These are phyloP conservation scores for Volucella zonaria DNA, from an alignment of 2,888 invertebrate genomes.

Conservation along the genomic window DNA sequence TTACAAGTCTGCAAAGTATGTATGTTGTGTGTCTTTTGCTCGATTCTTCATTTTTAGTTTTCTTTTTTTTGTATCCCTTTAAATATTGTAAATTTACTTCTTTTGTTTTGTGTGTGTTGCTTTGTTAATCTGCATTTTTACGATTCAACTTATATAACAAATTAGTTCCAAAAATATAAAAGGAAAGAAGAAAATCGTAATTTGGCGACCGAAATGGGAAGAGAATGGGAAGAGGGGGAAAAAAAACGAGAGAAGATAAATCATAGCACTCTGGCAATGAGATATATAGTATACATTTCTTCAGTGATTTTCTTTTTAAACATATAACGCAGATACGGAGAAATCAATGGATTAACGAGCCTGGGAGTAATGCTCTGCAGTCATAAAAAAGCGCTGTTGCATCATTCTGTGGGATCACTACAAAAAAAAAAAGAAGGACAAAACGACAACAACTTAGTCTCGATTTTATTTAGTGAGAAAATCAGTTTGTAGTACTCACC, in stretches of 20 bases:
- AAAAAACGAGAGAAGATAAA: constrained; percentile 11
- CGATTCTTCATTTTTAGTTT: constrained; percentile 18
- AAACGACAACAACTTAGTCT: constrained; percentile 24
- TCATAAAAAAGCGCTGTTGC: constrained; percentile 53
- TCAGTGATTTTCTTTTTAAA: constrained; percentile 59
- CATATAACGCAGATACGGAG: constrained; percentile 66
- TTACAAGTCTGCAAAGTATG: constrained; percentile 64
- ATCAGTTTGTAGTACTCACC: constrained; percentile 75
- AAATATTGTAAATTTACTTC: constrained; percentile 16
- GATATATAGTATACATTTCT: constrained; percentile 62
- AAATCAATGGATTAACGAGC: constrained; percentile 63
- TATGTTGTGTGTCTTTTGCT: constrained; percentile 60
- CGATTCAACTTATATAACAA: constrained; percentile 19
- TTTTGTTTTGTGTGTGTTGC: constrained; percentile 21
- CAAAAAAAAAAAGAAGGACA: constrained; percentile 26
- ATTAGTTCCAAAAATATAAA: constrained; percentile 22
- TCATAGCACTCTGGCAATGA: constrained; percentile 64
- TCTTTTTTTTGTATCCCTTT: constrained; percentile 35
- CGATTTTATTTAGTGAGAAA: neutral
- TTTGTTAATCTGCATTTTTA: constrained; percentile 20
- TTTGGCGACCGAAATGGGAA: neutral
- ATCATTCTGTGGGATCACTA: constrained; percentile 82
- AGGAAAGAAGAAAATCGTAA: constrained; percentile 11
- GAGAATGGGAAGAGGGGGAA: neutral
- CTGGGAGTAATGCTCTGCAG: constrained; percentile 56